Percentiles rank a stretch among this genome's conserved stretches.
Evolutionary conservation across 2,888 invertebrate genomes (phyloP).

Genomic region (Odontocerum albicorne): DNA sequence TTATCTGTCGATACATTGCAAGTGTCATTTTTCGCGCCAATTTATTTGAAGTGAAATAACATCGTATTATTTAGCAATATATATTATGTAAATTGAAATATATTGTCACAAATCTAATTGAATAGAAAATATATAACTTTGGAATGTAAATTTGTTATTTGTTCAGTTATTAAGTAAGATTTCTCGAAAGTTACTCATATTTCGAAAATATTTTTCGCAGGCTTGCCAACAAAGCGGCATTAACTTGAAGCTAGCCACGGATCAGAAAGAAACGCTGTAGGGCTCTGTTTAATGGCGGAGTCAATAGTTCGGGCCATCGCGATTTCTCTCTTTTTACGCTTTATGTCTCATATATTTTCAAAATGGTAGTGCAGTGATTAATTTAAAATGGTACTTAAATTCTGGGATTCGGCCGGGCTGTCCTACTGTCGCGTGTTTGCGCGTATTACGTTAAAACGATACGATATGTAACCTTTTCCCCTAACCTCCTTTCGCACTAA

Average conservation of each 20-base stretch:
- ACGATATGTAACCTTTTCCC: conserved; percentile 71
- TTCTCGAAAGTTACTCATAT: no score
- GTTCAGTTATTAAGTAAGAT: no score
- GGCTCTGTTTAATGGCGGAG: conserved; percentile 59
- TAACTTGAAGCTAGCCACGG: conserved; percentile 59
- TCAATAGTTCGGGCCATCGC: conserved; percentile 60
- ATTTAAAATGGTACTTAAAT: conserved; percentile 45
- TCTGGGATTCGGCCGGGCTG: conserved; percentile 20
- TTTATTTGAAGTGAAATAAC: no score
- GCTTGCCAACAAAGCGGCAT: no score
- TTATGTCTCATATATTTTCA: conserved; percentile 45
- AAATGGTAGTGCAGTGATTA: conserved; percentile 53
- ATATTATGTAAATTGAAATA: no score
- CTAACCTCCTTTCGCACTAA: conserved; percentile 77
- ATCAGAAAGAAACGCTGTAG: conserved; percentile 55
- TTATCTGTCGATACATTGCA: no score
- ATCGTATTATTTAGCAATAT: no score
- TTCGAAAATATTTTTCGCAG: no score
- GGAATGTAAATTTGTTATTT: no score
- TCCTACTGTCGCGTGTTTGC: conserved; percentile 19
- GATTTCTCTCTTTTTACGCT: conserved; percentile 55
- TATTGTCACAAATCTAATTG: no score
- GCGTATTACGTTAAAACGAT: conserved; percentile 51
- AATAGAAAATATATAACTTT: no score
- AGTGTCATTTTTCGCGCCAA: no score